Evolutionary conservation across 2,888 invertebrate genomes (phyloP).

Genomic region (Lithosia quadra): DNA sequence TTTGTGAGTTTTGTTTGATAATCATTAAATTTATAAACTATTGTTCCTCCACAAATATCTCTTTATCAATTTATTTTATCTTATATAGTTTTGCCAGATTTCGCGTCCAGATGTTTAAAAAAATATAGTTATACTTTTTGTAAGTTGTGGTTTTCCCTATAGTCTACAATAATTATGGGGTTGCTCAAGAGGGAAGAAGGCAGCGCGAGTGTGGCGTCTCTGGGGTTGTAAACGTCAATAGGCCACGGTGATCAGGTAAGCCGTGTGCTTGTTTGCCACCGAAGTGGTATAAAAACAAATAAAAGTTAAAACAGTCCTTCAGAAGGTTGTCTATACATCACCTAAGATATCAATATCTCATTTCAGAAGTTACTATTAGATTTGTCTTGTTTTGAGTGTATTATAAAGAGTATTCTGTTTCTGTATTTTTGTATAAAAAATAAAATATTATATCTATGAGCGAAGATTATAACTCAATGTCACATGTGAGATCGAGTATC

Average conservation of each 20-base stretch:
- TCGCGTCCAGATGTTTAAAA: too few relatives aligned
- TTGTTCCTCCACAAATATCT: neutral
- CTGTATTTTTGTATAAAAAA: neutral
- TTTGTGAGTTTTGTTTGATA: neutral
- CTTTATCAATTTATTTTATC: neutral
- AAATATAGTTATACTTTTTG: too few relatives aligned
- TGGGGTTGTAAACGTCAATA: too few relatives aligned
- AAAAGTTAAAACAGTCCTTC: neutral
- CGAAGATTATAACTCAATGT: neutral
- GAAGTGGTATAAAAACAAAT: too few relatives aligned
- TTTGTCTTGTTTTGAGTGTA: neutral
- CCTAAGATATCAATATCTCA: neutral
- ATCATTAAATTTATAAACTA: neutral
- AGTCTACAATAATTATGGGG: too few relatives aligned
- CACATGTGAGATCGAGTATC: conserved; percentile 17
- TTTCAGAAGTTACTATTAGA: neutral
- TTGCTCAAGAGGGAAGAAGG: too few relatives aligned
- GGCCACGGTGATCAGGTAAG: too few relatives aligned
- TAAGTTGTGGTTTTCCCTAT: too few relatives aligned
- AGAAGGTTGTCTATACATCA: neutral
- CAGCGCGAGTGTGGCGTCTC: too few relatives aligned
- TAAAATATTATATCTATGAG: neutral
- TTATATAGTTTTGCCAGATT: too few relatives aligned
- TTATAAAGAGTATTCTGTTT: neutral
- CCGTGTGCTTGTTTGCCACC: too few relatives aligned